Conservation (phyloP, 2,888 invertebrate genomes). For the Cecidostiba fungosa region DNA sequence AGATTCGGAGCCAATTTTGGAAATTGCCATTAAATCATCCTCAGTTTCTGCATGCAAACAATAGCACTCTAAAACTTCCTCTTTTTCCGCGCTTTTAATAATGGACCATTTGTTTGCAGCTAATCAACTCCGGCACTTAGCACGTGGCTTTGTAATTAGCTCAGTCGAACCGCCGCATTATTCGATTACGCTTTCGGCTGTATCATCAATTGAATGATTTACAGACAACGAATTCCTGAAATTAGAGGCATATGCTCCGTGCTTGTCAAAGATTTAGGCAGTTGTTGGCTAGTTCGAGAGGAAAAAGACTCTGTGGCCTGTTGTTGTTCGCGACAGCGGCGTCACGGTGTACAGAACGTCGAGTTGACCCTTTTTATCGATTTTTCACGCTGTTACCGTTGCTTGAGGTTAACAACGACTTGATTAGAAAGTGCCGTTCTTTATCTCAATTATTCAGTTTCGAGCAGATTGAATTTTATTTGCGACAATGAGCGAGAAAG, state of each 20-base stretch:
- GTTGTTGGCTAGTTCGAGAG: not conserved
- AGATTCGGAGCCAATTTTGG: slow-evolving; percentile 9
- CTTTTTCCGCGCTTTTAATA: not conserved
- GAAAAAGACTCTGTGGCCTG: slow-evolving; percentile 21
- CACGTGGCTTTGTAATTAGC: not conserved
- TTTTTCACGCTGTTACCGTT: not conserved
- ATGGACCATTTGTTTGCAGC: not conserved
- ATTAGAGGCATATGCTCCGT: too few relatives aligned
- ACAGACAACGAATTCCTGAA: too few relatives aligned
- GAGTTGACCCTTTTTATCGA: slow-evolving; percentile 5
- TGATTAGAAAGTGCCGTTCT: not conserved
- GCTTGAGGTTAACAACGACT: not conserved
- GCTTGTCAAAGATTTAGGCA: slow-evolving; percentile 11
- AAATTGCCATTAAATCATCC: slow-evolving; percentile 18
- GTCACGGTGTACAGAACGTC: not conserved
- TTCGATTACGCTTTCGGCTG: too few relatives aligned
- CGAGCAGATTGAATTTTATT: not conserved
- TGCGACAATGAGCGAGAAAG: too few relatives aligned
- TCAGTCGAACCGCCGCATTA: not conserved
- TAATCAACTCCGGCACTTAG: not conserved
- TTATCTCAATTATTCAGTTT: not conserved
- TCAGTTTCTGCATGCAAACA: not conserved
- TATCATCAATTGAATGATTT: too few relatives aligned
- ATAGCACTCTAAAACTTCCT: not conserved
- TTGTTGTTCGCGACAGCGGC: not conserved